Percentiles rank a stretch among this genome's conserved stretches.
These are phyloP conservation scores for Reticulitermes lucifugus DNA, from an alignment of 2,888 invertebrate genomes.

Conservation along the genomic window DNA sequence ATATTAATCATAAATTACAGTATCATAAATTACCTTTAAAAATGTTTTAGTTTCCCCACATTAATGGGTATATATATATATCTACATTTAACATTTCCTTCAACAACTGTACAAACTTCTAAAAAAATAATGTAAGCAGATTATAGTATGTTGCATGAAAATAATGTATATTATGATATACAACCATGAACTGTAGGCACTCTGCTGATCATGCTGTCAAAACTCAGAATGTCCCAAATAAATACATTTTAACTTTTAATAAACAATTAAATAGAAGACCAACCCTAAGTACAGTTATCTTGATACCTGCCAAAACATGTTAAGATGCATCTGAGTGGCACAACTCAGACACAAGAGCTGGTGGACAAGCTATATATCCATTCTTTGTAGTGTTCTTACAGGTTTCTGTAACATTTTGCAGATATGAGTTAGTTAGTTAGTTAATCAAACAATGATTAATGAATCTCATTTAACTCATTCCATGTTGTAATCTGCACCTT, in stretches of 20 bases:
- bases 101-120: constrained; percentile 41
- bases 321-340: not conserved
- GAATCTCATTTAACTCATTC: too few species aligned
- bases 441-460: too few species aligned
- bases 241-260: not conserved
- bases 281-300: not conserved
- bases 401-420: too few species aligned
- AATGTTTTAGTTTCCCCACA: constrained; percentile 24
- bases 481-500: too few species aligned
- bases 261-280: not conserved
- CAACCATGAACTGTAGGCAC: constrained; percentile 27
- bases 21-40: constrained; percentile 27
- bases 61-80: constrained; percentile 7
- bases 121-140: constrained; percentile 31
- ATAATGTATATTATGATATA: constrained; percentile 24
- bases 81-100: constrained; percentile 29
- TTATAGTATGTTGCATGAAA: constrained; percentile 28
- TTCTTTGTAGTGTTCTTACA: too few species aligned
- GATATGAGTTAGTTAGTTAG: too few species aligned
- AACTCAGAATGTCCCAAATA: not conserved
- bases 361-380: too few species aligned
- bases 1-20: constrained; percentile 33
- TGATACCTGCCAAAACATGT: not conserved
- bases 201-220: not conserved
- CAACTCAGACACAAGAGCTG: not conserved